Evolutionary conservation across 2,113 vertebrate genomes (phyloP), one percentile per base, ranked within the genome.

Genomic region (Sebastes fasciatus): DNA sequence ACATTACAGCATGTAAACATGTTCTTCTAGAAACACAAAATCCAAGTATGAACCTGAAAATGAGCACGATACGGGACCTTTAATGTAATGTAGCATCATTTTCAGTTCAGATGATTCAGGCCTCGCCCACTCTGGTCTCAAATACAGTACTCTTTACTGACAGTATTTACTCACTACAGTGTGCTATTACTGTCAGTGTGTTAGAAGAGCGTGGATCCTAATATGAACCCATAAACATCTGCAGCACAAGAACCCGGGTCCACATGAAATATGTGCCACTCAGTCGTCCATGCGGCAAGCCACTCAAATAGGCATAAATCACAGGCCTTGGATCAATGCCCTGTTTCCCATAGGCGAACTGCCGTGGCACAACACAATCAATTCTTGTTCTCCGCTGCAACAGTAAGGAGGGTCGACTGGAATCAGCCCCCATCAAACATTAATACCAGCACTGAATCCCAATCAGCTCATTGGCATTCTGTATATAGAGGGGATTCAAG

Each of bases 291-390:
- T 80, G 66, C 21, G 4, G 62, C 66, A 19, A 79, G 64, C 74
- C 74, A 62, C 78, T 83, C 75, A 71, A 80, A 89, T 2, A 64
- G 64, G 52, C 82, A 85, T 90, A 88, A 87, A 92, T 93, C 92
- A 85, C 68, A 79, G 48, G 45, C 64, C 67, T 73, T 62, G 65
- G 78, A 92, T 92, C 90, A 78, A 92, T 91, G 73, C 46, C 34
- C 48, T 52, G 70, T 78, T 89, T 90, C 92, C 91, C 88, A 88
- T 64, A 84, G 90, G 83, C 78, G 9, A 84, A 74, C 79, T 34
- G 42, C 65, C 78, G 72, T 79, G 82, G 66, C 88, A 88, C 86
- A 86, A 88, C 88, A 86, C 80, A 82, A 91, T 92, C 91, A 91
- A 91, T 92, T 84, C 67, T 74, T 61, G 80, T 85, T 86, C 71